Base-by-base conservation (phyloP, 2,113 vertebrate species). In the Callipepla californica region DNA sequence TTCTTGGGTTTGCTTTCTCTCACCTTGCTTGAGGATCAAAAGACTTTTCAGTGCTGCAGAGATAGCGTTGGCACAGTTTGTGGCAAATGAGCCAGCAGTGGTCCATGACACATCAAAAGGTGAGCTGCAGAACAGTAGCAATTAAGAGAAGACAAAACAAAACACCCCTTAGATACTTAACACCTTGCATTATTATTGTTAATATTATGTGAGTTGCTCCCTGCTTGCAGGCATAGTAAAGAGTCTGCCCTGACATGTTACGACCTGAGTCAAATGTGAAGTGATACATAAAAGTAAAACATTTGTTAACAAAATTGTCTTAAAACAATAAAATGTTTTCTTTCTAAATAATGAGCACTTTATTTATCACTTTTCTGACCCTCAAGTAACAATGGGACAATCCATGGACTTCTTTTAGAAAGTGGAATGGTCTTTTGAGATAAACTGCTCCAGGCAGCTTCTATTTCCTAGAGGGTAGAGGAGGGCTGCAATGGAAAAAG, bases 1-100 rank as follows among this genome's bases (percentile, higher is more conserved):
- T 92, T 92, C 78, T 47, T 92, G 50, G 9, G 9, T 87, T 87
- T 85, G 48, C 63, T 89, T 82, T 58, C 80, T 85, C 38, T 74
- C 51, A 16, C 50, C 48, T 84, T 90, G 40, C 62, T 62, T 40
- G 28, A 91, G 42, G 67, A 94, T 92, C 67, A 86, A 74, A 91
- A 88, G 72, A 13, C 12, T 61, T 85, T 32, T 75, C 61, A n/a
- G 50, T 69, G 63, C 59, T 62, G 17, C 55, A 59, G 67, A 57
- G 34, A 44, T 44, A 81, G 48, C 62, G 69, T 85, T 89, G 83
- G 83, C 92, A 82, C 79, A 85, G 61, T 73, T 85, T 80, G 59
- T 34, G 62, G 67, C 79, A 82, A 73, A 76, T 36, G 23, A 76
- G 58, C 53, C 17, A 13, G 23, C 53, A 20, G 28, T 77, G 45